phyloP scores from a whole-genome alignment of 2,888 invertebrate genomes.

The Choristoneura rosaceana region DNA sequence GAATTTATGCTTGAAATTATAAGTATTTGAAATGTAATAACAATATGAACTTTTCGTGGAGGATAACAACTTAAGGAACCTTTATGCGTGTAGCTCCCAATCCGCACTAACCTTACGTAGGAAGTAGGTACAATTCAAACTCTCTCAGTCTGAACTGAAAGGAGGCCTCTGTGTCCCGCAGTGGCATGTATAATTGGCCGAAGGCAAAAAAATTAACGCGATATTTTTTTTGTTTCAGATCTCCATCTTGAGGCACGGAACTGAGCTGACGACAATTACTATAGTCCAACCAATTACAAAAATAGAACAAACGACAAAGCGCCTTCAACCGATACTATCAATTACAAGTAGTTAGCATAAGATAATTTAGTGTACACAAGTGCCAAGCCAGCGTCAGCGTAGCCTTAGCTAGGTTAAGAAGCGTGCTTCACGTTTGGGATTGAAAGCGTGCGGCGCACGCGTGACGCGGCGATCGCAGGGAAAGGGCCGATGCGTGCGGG shows the following conservation, averaged over 20 bases:
- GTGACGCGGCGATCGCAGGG: constrained; percentile 2
- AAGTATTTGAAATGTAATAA: no score
- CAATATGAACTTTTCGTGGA: no score
- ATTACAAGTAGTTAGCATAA: constrained; percentile 64
- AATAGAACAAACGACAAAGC: constrained; percentile 60
- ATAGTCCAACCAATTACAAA: constrained; percentile 65
- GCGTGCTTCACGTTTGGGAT: neutral
- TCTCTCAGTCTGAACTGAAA: no score
- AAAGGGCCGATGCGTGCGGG: constrained; percentile 52
- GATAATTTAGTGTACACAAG: constrained; percentile 62
- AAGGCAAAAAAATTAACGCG: neutral
- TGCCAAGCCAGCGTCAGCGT: constrained; percentile 54
- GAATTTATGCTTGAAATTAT: no score
- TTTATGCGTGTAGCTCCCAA: no score
- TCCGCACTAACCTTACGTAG: no score
- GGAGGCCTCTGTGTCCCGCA: no score
- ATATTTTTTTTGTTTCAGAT: constrained; percentile 76
- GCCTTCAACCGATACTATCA: constrained; percentile 74
- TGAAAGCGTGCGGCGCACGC: constrained; percentile 42
- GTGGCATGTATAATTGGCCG: no score
- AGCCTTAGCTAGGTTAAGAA: constrained; percentile 31
- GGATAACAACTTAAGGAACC: no score
- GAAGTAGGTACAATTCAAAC: no score
- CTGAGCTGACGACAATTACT: constrained; percentile 56
- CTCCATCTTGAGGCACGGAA: constrained; percentile 60